Conservation (phyloP, 2,888 invertebrate genomes). For the Agrochola macilenta region DNA sequence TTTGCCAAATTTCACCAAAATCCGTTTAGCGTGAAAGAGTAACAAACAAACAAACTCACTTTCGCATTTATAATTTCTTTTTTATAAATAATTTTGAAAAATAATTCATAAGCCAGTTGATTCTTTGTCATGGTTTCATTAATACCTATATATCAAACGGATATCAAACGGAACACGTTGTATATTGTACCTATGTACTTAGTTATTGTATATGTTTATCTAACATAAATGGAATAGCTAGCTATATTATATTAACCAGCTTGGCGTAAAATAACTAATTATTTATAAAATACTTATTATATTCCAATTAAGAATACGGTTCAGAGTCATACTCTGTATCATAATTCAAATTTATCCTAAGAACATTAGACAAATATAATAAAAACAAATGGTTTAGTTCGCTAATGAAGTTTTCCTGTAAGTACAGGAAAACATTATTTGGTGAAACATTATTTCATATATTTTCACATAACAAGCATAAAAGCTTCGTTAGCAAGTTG, state of each 20-base stretch:
- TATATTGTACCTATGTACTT: not conserved
- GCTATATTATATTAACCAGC: not conserved
- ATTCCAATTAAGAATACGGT: not conserved
- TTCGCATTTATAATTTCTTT: too few species aligned
- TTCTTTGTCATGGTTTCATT: too few species aligned
- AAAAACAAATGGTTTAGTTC: not conserved
- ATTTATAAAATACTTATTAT: not conserved
- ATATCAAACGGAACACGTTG: too few species aligned
- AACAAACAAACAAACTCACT: too few species aligned
- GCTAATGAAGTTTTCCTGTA: not conserved
- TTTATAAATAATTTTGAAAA: too few species aligned
- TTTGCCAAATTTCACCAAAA: too few species aligned
- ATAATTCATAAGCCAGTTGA: too few species aligned
- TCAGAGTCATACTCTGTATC: not conserved
- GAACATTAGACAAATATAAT: not conserved
- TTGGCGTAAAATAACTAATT: not conserved
- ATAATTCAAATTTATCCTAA: not conserved
- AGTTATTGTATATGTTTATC: not conserved
- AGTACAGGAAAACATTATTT: not conserved
- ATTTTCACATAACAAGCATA: not conserved
- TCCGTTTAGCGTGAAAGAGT: too few species aligned
- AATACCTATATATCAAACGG: too few species aligned
- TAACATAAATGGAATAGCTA: not conserved
- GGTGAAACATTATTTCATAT: not conserved
- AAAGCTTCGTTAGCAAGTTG: constrained; percentile 13